Evolutionary conservation across 2,113 vertebrate genomes (phyloP).

Genomic region (Barbus barbus): DNA sequence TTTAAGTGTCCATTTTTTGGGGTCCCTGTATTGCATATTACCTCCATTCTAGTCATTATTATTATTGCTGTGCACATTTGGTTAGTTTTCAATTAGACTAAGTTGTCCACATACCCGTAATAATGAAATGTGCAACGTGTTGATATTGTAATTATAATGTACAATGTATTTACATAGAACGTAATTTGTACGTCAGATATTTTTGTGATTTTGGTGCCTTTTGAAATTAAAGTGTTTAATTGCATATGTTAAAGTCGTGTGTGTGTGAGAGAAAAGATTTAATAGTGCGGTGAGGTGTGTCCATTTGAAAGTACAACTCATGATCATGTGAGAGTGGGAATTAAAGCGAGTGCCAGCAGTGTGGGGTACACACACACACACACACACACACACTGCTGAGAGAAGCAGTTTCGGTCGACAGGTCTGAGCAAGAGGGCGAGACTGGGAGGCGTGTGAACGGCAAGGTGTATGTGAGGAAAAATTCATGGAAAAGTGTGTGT

Average conservation of each 20-base stretch:
- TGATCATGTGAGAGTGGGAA: slow-evolving; percentile 11
- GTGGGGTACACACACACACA: slow-evolving; percentile 13
- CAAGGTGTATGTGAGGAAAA: slow-evolving; percentile 12
- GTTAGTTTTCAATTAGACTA: neutral
- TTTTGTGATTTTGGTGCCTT: slow-evolving; percentile 39
- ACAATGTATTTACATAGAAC: neutral
- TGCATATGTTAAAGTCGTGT: neutral
- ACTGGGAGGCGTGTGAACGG: slow-evolving; percentile 51
- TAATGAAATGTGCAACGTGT: neutral
- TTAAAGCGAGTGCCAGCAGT: neutral
- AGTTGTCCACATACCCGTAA: neutral
- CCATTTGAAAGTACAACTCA: slow-evolving; percentile 13
- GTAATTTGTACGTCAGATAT: slow-evolving; percentile 16
- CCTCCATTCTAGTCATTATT: neutral
- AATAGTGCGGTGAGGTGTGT: slow-evolving; percentile 15
- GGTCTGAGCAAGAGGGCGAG: slow-evolving; percentile 54
- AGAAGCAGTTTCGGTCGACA: slow-evolving; percentile 49
- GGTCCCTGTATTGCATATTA: neutral
- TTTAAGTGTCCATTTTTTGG: neutral
- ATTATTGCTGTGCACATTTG: slow-evolving; percentile 3
- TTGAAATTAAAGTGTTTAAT: slow-evolving; percentile 33
- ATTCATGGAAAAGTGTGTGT: slow-evolving; percentile 30
- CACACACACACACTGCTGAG: slow-evolving; percentile 33
- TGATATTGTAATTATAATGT: slow-evolving; percentile 21
- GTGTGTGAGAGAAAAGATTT: neutral